These are phyloP conservation scores for Hyperoplus lanceolatus DNA, from an alignment of 2,797 vertebrate genomes.

Conservation along the genomic window DNA sequence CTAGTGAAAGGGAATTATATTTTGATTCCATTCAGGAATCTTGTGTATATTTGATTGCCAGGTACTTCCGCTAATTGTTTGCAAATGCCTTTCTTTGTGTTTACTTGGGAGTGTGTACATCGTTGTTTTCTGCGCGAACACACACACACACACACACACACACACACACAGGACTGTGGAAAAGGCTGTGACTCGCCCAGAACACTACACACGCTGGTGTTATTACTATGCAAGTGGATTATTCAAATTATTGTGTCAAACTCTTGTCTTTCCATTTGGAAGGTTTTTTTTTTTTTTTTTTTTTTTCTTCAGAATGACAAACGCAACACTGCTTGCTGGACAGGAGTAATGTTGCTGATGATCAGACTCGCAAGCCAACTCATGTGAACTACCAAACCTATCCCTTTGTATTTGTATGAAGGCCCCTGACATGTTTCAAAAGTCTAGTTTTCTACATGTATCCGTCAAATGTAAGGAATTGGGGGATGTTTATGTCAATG, in stretches of 20 bases:
- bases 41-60: slow-evolving; percentile 90
- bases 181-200: slow-evolving; percentile 81
- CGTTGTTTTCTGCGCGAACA: slow-evolving; percentile 46
- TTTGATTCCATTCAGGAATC: slow-evolving; percentile 97
- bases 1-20: slow-evolving; percentile 90
- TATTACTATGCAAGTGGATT: slow-evolving; percentile 94
- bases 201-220: slow-evolving; percentile 88
- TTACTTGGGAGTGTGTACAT: slow-evolving; percentile 69
- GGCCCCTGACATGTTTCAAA: slow-evolving; percentile 61
- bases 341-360: slow-evolving; percentile 66
- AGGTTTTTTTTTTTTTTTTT: slow-evolving; percentile 25
- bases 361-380: slow-evolving; percentile 59
- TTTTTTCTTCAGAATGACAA: slow-evolving; percentile 70
- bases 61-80: slow-evolving; percentile 89
- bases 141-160: slow-evolving; percentile 46
- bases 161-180: slow-evolving; percentile 72
- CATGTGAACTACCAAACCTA: slow-evolving; percentile 38
- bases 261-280: slow-evolving; percentile 38
- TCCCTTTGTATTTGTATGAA: slow-evolving; percentile 63
- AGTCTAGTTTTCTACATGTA: slow-evolving; percentile 74
- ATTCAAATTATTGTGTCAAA: slow-evolving; percentile 69
- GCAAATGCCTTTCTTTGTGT: slow-evolving; percentile 84
- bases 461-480: slow-evolving; percentile 51
- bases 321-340: slow-evolving; percentile 83
- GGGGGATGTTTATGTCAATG: slow-evolving; percentile 57